Base-by-base conservation (phyloP, 2,113 vertebrate genomes). In the Hippoglossus stenolepis region DNA sequence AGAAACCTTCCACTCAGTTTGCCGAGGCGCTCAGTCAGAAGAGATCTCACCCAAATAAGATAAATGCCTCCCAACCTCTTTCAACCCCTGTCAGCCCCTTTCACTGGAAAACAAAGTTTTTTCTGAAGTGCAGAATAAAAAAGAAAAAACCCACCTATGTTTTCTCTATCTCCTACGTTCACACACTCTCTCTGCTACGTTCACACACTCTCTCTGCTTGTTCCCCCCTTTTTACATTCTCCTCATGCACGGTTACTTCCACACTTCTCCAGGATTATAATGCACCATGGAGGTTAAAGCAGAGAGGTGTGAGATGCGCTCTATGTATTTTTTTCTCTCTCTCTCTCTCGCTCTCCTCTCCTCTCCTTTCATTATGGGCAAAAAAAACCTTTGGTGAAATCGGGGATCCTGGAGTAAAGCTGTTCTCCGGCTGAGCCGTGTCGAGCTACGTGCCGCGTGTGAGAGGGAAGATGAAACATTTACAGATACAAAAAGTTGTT, bases 211-310 rank as follows among this genome's bases (percentile, higher is more conserved):
- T 17, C 57, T 35, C 62, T 8, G 23, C 24, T 64, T 38, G 43
- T 69, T n/a, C 69, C 49, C 59, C 26, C 40, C 40, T 72, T 86
- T 84, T 57, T 40, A 76, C 47, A 60, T 75, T 83, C 10, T 51
- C 70, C 45, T 84, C 66, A 56, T 74, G 67, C 84, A 87, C 90
- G 92, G 90, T 90, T 89, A 91, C 90, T 86, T 82, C 64, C 61
- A 81, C 63, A 78, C 23, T 21, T 82, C 60, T 80, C 45, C 11
- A 2, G 60, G 73, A 88, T 85, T 82, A 78, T 75, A 86, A 82
- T 80, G 69, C 49, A 65, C 65, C n/a, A 49, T 35, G 10, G 75
- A 91, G 83, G 85, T 58, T 86, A 82, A 77, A 77, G 18, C 14
- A 67, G 56, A 23, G 47, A 73, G 35, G 13, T 68, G 58, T 38